Evolutionary conservation across 2,888 invertebrate genomes (phyloP).

Genomic region (Eristalis arbustorum): DNA sequence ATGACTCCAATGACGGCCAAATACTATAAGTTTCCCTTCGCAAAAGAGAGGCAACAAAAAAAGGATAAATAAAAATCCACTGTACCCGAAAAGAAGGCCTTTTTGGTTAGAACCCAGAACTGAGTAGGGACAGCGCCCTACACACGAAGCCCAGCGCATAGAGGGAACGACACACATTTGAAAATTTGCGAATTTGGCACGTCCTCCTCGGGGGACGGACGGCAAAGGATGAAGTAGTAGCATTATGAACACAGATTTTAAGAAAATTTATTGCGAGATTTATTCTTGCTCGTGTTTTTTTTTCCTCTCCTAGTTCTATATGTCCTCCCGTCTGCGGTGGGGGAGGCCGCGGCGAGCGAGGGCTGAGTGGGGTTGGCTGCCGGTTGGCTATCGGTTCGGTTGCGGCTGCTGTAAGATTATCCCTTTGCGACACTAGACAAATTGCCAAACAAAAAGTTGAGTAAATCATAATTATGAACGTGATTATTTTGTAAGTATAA

Average conservation of each 20-base stretch:
- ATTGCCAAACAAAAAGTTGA: slow-evolving; percentile 66
- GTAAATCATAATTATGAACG: slow-evolving; percentile 69
- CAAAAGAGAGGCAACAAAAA: no score
- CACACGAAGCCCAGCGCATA: not conserved
- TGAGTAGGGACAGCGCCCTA: not conserved
- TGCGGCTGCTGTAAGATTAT: slow-evolving; percentile 61
- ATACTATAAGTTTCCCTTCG: not conserved
- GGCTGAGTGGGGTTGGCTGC: slow-evolving; percentile 9
- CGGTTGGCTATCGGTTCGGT: slow-evolving; percentile 53
- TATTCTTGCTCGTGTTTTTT: slow-evolving; percentile 10
- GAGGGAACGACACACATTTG: slow-evolving; percentile 33
- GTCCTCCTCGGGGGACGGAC: slow-evolving; percentile 30
- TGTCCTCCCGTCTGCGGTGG: not conserved
- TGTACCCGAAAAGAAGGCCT: not conserved
- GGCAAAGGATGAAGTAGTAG: slow-evolving; percentile 19
- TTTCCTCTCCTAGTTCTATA: slow-evolving; percentile 4
- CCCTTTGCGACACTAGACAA: slow-evolving; percentile 66
- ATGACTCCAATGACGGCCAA: slow-evolving; percentile 41
- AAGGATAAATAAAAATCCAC: not conserved
- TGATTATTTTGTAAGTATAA: slow-evolving; percentile 60
- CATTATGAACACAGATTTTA: slow-evolving; percentile 61
- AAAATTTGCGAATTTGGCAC: slow-evolving; percentile 65
- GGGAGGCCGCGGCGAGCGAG: not conserved
- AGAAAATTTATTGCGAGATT: slow-evolving; percentile 64
- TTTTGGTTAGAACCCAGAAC: not conserved